Conservation (phyloP, 2,797 vertebrate genomes). For the Sebastes kiyomatsui region DNA sequence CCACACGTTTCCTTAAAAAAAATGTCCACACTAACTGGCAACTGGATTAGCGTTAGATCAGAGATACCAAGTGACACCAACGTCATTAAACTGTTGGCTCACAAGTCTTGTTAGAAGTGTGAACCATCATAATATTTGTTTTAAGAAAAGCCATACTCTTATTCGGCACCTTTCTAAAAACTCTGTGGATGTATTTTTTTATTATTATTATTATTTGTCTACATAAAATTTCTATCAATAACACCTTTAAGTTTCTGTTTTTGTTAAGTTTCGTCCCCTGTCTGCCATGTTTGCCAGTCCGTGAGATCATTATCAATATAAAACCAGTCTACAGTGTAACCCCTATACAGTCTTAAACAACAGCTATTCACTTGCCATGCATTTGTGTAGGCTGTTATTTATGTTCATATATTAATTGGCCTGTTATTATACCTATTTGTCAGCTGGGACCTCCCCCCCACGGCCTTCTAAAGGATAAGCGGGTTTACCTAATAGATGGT, state of each 20-base stretch:
- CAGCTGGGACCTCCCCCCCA: background rate
- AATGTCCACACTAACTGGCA: background rate
- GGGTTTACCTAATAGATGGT: background rate
- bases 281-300: background rate
- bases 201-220: too few species aligned
- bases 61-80: too few species aligned
- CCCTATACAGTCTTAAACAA: background rate
- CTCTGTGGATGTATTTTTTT: too few species aligned
- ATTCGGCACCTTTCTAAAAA: too few species aligned
- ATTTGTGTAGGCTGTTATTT: background rate
- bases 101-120: too few species aligned
- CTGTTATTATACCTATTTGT: background rate
- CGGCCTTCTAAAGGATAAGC: background rate
- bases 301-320: background rate
- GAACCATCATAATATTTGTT: too few species aligned
- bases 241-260: background rate
- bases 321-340: background rate
- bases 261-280: background rate
- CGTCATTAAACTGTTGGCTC: too few species aligned
- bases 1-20: too few species aligned
- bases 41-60: background rate
- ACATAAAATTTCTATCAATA: too few species aligned
- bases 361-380: background rate
- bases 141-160: too few species aligned
- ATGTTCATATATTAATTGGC: background rate